These are phyloP conservation scores for Antechinus stuartii DNA, from an alignment of 2,113 vertebrate genomes.

Conservation along the genomic window DNA sequence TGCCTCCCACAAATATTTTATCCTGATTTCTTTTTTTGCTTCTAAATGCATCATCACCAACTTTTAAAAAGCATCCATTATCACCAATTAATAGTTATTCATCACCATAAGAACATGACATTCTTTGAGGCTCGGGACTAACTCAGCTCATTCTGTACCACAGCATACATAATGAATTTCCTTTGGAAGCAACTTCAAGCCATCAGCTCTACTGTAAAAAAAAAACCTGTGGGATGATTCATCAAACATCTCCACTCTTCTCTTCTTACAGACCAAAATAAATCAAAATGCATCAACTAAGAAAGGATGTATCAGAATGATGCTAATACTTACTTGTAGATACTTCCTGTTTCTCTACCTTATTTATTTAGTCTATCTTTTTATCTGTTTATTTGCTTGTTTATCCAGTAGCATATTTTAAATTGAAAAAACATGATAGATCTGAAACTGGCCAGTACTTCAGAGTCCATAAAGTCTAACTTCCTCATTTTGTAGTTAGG, in stretches of 20 bases:
- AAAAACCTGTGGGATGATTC: not conserved
- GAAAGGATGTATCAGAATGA: not conserved
- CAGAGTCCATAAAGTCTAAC: not conserved
- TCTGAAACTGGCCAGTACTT: not conserved
- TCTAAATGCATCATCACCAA: not conserved
- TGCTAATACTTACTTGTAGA: not conserved
- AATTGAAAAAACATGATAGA: not conserved
- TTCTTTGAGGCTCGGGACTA: not conserved
- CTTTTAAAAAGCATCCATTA: not conserved
- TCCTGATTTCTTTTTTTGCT: not conserved
- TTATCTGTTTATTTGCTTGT: not conserved
- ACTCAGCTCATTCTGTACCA: not conserved
- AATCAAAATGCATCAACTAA: conserved; percentile 7
- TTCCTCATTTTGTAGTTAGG: not conserved
- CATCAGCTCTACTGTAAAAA: not conserved
- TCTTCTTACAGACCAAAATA: conserved; percentile 37
- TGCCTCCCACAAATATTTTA: conserved; percentile 15
- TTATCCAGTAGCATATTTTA: not conserved
- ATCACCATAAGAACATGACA: not conserved
- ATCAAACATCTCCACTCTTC: not conserved
- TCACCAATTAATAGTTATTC: not conserved
- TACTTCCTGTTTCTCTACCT: not conserved
- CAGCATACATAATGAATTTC: not conserved
- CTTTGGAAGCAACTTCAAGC: not conserved
- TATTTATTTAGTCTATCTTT: not conserved